Percentiles rank a stretch among this genome's conserved stretches.
phyloP scores from a whole-genome alignment of 2,888 invertebrate genomes.

The Hemicrepidius hirtus region DNA sequence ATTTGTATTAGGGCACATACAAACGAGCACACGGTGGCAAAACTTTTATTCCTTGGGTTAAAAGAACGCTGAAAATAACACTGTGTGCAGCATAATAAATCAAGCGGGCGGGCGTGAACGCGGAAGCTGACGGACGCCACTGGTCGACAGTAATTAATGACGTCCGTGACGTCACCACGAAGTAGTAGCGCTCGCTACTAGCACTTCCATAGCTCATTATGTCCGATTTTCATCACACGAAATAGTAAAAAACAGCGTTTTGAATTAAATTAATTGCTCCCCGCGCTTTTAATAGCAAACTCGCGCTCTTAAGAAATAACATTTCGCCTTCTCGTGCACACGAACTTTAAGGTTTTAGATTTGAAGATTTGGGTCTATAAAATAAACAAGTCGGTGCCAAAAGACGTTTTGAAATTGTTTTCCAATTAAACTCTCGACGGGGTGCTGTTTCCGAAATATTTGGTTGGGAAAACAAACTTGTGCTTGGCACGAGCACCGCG shows the following conservation, averaged over 20 bases:
- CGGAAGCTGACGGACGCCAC: constrained; percentile 61
- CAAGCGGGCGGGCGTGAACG: constrained; percentile 59
- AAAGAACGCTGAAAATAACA: constrained; percentile 36
- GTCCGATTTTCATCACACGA: constrained; percentile 36
- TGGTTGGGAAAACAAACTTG: constrained; percentile 28
- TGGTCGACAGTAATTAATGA: constrained; percentile 61
- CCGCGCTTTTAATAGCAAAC: constrained; percentile 27
- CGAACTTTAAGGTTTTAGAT: neutral
- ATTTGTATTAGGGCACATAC: neutral
- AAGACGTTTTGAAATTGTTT: constrained; percentile 41
- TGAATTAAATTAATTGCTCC: constrained; percentile 46
- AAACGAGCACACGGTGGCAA: constrained; percentile 9
- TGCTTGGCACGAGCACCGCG: constrained; percentile 41
- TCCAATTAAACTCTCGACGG: constrained; percentile 44
- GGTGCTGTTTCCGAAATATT: constrained; percentile 40
- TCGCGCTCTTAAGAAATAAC: constrained; percentile 19
- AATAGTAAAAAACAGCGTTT: constrained; percentile 33
- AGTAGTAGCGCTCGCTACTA: constrained; percentile 37
- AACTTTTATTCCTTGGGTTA: constrained; percentile 24
- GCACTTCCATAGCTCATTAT: constrained; percentile 39
- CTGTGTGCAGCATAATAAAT: constrained; percentile 57
- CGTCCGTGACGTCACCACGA: constrained; percentile 57
- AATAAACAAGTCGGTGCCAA: constrained; percentile 36
- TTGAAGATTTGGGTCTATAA: constrained; percentile 19
- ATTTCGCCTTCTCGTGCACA: neutral